Evolutionary conservation across 2,888 invertebrate genomes (phyloP), one percentile per base, ranked within the genome.

Genomic region (Hoplodrina blanda): DNA sequence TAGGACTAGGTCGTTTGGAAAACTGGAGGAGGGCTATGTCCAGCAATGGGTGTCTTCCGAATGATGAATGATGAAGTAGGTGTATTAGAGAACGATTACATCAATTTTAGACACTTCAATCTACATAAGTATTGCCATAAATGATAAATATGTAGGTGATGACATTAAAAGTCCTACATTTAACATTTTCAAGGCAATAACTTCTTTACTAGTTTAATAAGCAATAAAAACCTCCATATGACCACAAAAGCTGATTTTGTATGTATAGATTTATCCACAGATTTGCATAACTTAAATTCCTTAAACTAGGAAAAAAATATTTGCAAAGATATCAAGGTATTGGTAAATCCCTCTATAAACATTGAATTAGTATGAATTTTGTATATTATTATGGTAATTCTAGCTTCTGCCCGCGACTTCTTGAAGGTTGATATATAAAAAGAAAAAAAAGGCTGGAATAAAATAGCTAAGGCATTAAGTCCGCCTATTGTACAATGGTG

Each of bases 281-380:
- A 80, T 80, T 67, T 20, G 33, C 59, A 76, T 76, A 54, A 65
- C 50, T 46, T 25, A 54, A 62, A 74, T 44, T 74, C 19, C 49
- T 33, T 53, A 7, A n/a, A 15, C 2, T 17, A 15, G 5, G 15
- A 37, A 33, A 62, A 57, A 49, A 33, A 30, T 41, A 57, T 60
- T 62, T 49, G n/a, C 19, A 33, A 73, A 57, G 30, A 6, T 37
- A 20, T 17, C 4, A 19, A 53, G 30, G 30, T 55, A 59, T 72
- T 44, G 62, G 59, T 49, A 55, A 74, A 62, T 62, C 55, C 68
- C 20, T 8, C 55, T 13, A 68, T 63, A 50, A 63, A 52, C 20
- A 49, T 56, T 11, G 11, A 33, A 49, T 52, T 49, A 13, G 10
- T 25, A 20, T 33, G 17, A 15, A 19, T 56, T 46, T 56, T 65